A percentile compares a stretch with the other conserved stretches of the same genome.
Conservation (phyloP, 2,797 vertebrate species). For the Coendou prehensilis region DNA sequence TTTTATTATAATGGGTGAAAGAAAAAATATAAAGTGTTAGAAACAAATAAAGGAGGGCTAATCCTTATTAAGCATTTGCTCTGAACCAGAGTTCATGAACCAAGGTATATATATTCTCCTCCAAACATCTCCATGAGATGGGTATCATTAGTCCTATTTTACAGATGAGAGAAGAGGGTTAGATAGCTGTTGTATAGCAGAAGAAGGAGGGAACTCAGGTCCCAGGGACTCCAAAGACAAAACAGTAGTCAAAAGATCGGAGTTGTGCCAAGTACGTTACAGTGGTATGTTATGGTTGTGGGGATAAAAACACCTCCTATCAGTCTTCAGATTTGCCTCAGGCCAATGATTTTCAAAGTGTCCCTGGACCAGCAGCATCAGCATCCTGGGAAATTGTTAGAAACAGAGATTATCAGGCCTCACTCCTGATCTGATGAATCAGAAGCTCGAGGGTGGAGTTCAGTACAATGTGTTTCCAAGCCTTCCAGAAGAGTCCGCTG, state of each 20-base stretch:
- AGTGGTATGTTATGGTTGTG: constrained; percentile 30
- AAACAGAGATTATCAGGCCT: not conserved
- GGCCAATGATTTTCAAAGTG: not conserved
- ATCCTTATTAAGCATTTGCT: constrained; percentile 60
- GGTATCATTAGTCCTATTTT: constrained; percentile 10
- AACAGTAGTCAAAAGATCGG: not conserved
- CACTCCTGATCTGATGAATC: not conserved
- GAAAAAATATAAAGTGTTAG: not conserved
- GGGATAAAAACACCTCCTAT: constrained; percentile 6
- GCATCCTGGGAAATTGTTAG: constrained; percentile 1
- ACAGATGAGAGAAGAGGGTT: constrained; percentile 18
- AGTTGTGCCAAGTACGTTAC: constrained; percentile 19
- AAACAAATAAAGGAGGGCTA: constrained; percentile 43
- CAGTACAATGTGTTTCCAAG: not conserved
- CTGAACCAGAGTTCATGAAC: not conserved
- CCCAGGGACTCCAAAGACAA: not conserved
- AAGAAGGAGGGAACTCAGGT: not conserved
- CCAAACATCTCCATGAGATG: not conserved
- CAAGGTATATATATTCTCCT: not conserved
- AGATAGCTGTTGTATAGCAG: not conserved
- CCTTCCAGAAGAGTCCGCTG: not conserved
- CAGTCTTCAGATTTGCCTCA: constrained; percentile 34
- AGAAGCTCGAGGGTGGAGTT: not conserved
- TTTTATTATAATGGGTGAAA: not conserved
- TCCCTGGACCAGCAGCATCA: not conserved